A percentile compares a stretch with the other conserved stretches of the same genome.
phyloP scores from a whole-genome alignment of 2,888 invertebrate genomes.

The Nipponacmea schrenckii region DNA sequence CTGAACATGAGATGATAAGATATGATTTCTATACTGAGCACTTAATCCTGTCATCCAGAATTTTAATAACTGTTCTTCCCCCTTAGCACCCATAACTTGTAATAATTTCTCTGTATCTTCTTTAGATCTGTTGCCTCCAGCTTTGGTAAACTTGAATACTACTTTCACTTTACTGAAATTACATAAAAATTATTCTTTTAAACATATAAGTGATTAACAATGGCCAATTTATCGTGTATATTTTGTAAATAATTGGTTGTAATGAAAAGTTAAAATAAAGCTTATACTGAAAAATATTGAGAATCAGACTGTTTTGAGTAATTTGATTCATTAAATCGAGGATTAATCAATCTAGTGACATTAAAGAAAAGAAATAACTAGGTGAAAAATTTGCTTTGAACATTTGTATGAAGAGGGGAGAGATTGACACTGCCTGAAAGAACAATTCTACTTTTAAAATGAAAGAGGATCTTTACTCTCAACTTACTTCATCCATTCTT shows the following conservation, averaged over 20 bases:
- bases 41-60: conserved; percentile 72
- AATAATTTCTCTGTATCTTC: conserved; percentile 66
- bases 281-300: too few relatives aligned
- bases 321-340: too few relatives aligned
- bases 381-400: too few relatives aligned
- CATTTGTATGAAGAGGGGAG: too few relatives aligned
- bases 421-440: background rate
- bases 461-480: too few relatives aligned
- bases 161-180: conserved; percentile 69
- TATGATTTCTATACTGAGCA: conserved; percentile 69
- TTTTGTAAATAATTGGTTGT: too few relatives aligned
- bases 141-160: conserved; percentile 69
- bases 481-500: conserved; percentile 70
- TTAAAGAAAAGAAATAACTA: too few relatives aligned
- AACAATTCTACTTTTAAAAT: background rate
- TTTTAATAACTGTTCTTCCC: conserved; percentile 67
- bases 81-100: conserved; percentile 65
- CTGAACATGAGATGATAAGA: conserved; percentile 50
- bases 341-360: too few relatives aligned
- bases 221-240: too few relatives aligned
- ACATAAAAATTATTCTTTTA: conserved; percentile 4
- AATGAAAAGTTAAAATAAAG: too few relatives aligned
- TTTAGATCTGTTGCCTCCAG: conserved; percentile 65
- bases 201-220: too few relatives aligned
- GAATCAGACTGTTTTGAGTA: too few relatives aligned